Percentiles rank a stretch among this genome's conserved stretches.
These are phyloP conservation scores for Noctilio leporinus DNA, from an alignment of 2,113 vertebrate genomes.

Conservation along the genomic window DNA sequence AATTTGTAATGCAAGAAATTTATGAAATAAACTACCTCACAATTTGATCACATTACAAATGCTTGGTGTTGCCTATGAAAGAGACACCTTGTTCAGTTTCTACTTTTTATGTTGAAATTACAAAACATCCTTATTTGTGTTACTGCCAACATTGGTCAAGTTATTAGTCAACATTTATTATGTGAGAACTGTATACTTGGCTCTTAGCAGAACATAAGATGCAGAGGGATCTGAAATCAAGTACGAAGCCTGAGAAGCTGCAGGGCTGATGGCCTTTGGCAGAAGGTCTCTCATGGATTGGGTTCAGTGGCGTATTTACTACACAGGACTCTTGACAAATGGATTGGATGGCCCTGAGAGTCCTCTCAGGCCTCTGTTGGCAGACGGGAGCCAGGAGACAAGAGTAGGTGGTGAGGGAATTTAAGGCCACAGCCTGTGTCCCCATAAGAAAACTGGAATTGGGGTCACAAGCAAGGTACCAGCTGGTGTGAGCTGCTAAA, in stretches of 20 bases:
- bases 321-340: background rate
- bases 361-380: background rate
- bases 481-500: background rate
- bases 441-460: background rate
- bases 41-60: background rate
- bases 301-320: slow-evolving; percentile 35
- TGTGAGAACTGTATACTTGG: slow-evolving; percentile 43
- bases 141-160: background rate
- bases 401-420: background rate
- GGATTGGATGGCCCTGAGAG: background rate
- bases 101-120: slow-evolving; percentile 3
- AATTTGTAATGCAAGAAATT: background rate
- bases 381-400: background rate
- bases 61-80: background rate
- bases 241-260: background rate
- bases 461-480: background rate
- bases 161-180: slow-evolving; percentile 50
- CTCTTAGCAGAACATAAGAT: slow-evolving; percentile 46
- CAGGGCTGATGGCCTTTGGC: background rate
- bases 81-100: background rate
- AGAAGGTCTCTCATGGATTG: background rate
- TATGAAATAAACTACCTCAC: background rate
- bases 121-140: background rate
- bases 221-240: background rate
- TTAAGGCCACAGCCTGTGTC: background rate